Evolutionary conservation across 2,888 invertebrate species (phyloP).

Genomic region (Drosophila sordidapex): DNA sequence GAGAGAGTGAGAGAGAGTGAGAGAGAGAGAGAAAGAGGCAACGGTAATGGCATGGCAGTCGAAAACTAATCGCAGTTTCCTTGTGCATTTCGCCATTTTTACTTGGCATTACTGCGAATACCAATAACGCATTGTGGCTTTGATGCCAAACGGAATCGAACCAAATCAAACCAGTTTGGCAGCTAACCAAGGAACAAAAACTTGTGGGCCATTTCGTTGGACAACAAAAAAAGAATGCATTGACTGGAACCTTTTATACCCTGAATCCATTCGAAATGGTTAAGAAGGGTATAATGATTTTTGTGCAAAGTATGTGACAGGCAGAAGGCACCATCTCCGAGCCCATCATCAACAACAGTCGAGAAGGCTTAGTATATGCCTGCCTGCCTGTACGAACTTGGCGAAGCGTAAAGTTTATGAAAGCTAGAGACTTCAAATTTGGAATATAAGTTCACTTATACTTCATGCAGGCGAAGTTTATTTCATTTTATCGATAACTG

Average conservation of each 20-base stretch:
- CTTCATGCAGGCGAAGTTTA: background rate
- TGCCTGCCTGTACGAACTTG: background rate
- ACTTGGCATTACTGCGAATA: constrained; percentile 16
- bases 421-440: background rate
- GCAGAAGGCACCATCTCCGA: background rate
- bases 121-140: background rate
- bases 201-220: background rate
- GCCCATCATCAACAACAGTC: background rate
- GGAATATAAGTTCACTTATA: background rate
- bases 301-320: background rate
- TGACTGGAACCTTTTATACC: background rate
- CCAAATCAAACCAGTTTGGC: background rate
- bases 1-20: background rate
- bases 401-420: background rate
- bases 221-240: background rate
- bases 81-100: constrained; percentile 40
- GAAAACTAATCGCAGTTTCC: constrained; percentile 59
- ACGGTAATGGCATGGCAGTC: constrained; percentile 33
- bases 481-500: background rate
- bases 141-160: background rate
- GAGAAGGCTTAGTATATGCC: background rate
- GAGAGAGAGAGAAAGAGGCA: no score
- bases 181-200: background rate
- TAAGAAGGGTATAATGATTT: no score
- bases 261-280: background rate